phyloP scores from a whole-genome alignment of 2,113 vertebrate genomes.

The Aptenodytes patagonicus region DNA sequence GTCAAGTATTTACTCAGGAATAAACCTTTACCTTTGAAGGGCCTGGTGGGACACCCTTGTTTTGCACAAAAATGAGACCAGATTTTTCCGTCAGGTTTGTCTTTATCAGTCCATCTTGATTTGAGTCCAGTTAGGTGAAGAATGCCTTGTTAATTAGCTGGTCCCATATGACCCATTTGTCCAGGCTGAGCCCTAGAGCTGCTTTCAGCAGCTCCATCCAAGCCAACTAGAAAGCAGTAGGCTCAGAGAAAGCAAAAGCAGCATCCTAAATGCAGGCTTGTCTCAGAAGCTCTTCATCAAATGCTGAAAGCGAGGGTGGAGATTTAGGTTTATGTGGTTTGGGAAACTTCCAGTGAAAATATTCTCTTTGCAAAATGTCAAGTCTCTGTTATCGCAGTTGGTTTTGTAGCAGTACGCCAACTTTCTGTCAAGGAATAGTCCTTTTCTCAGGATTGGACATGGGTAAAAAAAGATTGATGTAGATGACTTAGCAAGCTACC shows the following conservation, averaged over 20 bases:
- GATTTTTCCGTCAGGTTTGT: not conserved
- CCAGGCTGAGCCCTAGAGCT: not conserved
- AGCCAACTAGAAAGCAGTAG: not conserved
- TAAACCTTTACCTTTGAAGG: not conserved
- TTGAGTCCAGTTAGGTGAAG: not conserved
- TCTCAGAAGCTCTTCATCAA: not conserved
- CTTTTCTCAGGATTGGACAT: not conserved
- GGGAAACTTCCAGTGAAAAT: not conserved
- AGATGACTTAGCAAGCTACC: not conserved
- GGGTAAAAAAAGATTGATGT: not conserved
- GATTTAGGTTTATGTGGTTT: not conserved
- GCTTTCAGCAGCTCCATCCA: not conserved
- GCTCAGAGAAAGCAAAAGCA: not conserved
- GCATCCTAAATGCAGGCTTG: not conserved
- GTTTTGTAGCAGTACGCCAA: not conserved
- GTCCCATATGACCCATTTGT: not conserved
- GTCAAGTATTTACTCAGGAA: not conserved
- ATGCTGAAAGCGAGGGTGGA: not conserved
- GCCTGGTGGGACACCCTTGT: not conserved
- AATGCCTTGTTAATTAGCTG: not conserved
- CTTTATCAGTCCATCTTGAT: not conserved
- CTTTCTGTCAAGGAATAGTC: not conserved
- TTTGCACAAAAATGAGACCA: not conserved
- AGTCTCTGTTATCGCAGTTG: not conserved
- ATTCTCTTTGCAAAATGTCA: not conserved